Percentiles rank a stretch among this genome's conserved stretches.
phyloP scores from a whole-genome alignment of 2,797 vertebrate genomes.

The Etheostoma nigrum region DNA sequence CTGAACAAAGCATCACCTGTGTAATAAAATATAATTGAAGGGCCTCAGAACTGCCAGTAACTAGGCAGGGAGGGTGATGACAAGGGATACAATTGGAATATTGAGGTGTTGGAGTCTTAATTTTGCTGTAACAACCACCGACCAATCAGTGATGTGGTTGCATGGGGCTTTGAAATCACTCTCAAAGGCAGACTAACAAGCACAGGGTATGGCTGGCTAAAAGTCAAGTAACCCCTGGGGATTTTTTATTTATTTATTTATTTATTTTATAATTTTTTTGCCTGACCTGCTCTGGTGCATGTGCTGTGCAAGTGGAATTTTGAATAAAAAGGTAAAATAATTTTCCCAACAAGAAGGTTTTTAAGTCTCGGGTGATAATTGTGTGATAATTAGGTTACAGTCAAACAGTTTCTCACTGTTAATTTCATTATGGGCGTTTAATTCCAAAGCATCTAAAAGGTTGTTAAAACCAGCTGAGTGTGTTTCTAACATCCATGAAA shows the following conservation, averaged over 20 bases:
- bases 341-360: slow-evolving; percentile 27
- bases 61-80: not conserved
- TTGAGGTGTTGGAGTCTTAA: slow-evolving; percentile 46
- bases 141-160: slow-evolving; percentile 53
- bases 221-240: slow-evolving; percentile 41
- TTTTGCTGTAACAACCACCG: slow-evolving; percentile 29
- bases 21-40: slow-evolving; percentile 25
- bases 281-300: slow-evolving; percentile 27
- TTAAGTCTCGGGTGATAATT: slow-evolving; percentile 27
- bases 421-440: slow-evolving; percentile 4
- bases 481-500: not conserved
- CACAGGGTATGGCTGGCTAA: slow-evolving; percentile 26
- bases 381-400: slow-evolving; percentile 33
- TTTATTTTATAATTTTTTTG: not conserved
- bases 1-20: slow-evolving; percentile 8
- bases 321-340: slow-evolving; percentile 42
- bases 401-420: not conserved
- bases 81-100: slow-evolving; percentile 23
- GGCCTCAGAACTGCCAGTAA: slow-evolving; percentile 7
- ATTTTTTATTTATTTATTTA: slow-evolving; percentile 32
- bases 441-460: slow-evolving; percentile 17
- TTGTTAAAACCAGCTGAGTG: slow-evolving; percentile 25
- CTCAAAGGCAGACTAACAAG: slow-evolving; percentile 60
- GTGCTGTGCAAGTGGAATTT: slow-evolving; percentile 34
- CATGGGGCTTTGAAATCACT: slow-evolving; percentile 50